phyloP scores from a whole-genome alignment of 2,888 invertebrate species.

The Eurytoma adleriae region DNA sequence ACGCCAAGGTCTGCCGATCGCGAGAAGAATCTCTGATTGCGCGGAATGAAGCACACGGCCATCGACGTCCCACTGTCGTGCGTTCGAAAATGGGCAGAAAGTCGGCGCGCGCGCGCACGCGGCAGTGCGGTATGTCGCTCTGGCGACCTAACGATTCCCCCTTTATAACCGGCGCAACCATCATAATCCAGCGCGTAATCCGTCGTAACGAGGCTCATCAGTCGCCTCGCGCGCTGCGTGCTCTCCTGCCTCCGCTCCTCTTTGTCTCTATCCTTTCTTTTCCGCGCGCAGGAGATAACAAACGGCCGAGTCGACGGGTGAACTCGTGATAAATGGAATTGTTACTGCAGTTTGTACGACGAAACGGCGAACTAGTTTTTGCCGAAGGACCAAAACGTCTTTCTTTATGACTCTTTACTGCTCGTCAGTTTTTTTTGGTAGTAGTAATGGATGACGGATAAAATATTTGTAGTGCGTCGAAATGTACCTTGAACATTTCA shows the following conservation, averaged over 20 bases:
- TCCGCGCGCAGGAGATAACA: background rate
- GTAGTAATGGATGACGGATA: no score
- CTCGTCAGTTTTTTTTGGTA: no score
- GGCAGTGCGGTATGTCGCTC: constrained; percentile 35
- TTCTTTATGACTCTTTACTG: no score
- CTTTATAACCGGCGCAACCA: constrained; percentile 54
- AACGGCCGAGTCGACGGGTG: background rate
- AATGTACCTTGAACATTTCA: background rate
- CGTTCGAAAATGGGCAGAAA: constrained; percentile 21
- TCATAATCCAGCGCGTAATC: constrained; percentile 51
- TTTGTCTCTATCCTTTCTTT: background rate
- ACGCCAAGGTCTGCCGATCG: no score
- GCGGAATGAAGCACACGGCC: background rate
- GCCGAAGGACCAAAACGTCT: no score
- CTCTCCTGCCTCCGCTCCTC: constrained; percentile 16
- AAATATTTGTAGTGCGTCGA: no score
- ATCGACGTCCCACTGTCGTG: constrained; percentile 11
- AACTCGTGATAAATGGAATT: no score
- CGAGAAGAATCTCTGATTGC: no score
- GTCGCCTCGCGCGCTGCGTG: constrained; percentile 23
- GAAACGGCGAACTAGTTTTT: no score
- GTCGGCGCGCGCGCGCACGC: background rate
- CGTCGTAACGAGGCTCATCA: constrained; percentile 54
- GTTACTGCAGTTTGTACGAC: no score
- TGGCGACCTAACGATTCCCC: constrained; percentile 30